phyloP scores from a whole-genome alignment of 2,797 vertebrate species.

The Heliangelus exortis region DNA sequence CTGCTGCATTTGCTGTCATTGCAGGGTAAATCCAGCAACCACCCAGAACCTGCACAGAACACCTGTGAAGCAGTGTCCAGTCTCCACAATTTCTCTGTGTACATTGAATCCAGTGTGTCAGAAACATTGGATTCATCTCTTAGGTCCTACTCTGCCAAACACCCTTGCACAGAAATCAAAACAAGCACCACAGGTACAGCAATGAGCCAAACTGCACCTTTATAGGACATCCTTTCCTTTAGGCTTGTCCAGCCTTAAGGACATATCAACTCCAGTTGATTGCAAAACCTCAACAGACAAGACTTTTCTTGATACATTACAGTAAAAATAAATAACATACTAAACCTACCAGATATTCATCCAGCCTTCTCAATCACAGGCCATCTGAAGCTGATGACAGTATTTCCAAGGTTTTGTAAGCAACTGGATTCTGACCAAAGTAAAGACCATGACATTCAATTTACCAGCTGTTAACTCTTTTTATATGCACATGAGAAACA shows the following conservation, averaged over 20 bases:
- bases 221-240: neutral
- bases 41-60: neutral
- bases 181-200: neutral
- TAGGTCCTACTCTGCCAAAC: neutral
- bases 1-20: neutral
- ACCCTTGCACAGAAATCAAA: neutral
- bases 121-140: neutral
- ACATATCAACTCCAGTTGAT: neutral
- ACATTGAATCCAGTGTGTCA: neutral
- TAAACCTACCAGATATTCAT: neutral
- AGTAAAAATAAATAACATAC: neutral
- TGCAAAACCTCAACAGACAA: neutral
- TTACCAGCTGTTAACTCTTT: constrained; percentile 25
- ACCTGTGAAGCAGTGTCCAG: neutral
- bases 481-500: neutral
- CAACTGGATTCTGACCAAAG: neutral
- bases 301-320: neutral
- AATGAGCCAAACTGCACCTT: accelerated
- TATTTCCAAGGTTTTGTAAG: constrained; percentile 10
- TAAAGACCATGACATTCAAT: constrained; percentile 27
- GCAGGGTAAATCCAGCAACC: neutral
- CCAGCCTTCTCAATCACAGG: neutral
- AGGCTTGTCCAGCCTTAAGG: neutral
- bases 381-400: neutral
- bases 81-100: neutral